phyloP scores from a whole-genome alignment of 2,113 vertebrate genomes.

The Thermophis baileyi region DNA sequence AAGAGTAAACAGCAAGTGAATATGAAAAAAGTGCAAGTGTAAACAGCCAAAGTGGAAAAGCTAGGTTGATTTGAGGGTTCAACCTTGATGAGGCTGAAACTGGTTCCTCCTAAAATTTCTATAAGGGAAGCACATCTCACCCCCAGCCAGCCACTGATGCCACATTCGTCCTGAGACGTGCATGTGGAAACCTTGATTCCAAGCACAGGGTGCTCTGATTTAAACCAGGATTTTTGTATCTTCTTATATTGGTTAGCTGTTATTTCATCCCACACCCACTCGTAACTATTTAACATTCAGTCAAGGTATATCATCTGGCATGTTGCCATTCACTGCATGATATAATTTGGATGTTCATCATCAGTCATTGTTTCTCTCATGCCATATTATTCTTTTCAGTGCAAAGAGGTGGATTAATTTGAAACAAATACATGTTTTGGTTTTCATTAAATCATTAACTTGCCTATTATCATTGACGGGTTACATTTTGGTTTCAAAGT shows the following conservation, averaged over 20 bases:
- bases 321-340: conserved; percentile 4
- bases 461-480: background rate
- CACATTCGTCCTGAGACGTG: background rate
- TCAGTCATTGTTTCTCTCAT: background rate
- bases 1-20: too few species aligned
- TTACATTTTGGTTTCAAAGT: background rate
- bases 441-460: conserved; percentile 14
- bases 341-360: background rate
- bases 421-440: conserved; percentile 3
- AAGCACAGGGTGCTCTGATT: background rate
- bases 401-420: conserved; percentile 14
- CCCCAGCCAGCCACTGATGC: background rate
- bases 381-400: background rate
- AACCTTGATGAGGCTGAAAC: background rate
- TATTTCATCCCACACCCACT: background rate
- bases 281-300: conserved; percentile 27
- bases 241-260: background rate
- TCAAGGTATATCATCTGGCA: conserved; percentile 2
- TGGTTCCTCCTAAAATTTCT: background rate
- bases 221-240: background rate
- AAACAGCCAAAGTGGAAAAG: background rate
- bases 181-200: background rate
- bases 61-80: background rate
- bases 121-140: background rate
- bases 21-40: too few species aligned